Percentiles rank a stretch among this genome's conserved stretches.
These are phyloP conservation scores for Petroica traversi DNA, from an alignment of 2,113 vertebrate species.

Conservation along the genomic window DNA sequence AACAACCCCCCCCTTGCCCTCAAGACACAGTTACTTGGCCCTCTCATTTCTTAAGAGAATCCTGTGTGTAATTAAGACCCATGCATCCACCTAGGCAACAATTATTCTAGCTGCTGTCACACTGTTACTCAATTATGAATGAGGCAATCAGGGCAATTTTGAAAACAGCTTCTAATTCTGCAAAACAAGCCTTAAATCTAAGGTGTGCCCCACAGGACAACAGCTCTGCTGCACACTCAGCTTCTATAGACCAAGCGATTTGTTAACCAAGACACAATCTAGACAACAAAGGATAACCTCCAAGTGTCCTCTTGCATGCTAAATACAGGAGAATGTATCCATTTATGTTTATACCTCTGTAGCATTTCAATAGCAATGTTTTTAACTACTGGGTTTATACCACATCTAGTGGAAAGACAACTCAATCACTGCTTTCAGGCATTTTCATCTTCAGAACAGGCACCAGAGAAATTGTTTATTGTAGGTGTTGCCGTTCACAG, in stretches of 20 bases:
- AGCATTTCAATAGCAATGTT: background rate
- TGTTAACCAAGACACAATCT: background rate
- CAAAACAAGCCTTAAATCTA: background rate
- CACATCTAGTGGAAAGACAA: background rate
- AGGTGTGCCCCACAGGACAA: background rate
- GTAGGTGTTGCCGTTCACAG: background rate
- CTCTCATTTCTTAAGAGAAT: background rate
- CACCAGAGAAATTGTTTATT: background rate
- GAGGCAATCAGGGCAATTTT: background rate
- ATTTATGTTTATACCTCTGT: background rate
- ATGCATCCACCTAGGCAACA: background rate
- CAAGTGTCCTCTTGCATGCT: background rate
- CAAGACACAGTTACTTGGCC: background rate
- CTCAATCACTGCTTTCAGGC: background rate
- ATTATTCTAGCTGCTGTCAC: slow-evolving; percentile 4
- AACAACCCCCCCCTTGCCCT: background rate
- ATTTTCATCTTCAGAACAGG: background rate
- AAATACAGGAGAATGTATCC: background rate
- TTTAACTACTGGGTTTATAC: background rate
- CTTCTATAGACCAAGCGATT: background rate
- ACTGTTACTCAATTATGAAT: slow-evolving; percentile 33
- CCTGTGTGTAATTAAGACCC: background rate
- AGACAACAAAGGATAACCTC: background rate
- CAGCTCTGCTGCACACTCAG: background rate
- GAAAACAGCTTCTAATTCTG: slow-evolving; percentile 13